Base-by-base conservation (phyloP, 2,888 invertebrate genomes). In the Phortica magna region DNA sequence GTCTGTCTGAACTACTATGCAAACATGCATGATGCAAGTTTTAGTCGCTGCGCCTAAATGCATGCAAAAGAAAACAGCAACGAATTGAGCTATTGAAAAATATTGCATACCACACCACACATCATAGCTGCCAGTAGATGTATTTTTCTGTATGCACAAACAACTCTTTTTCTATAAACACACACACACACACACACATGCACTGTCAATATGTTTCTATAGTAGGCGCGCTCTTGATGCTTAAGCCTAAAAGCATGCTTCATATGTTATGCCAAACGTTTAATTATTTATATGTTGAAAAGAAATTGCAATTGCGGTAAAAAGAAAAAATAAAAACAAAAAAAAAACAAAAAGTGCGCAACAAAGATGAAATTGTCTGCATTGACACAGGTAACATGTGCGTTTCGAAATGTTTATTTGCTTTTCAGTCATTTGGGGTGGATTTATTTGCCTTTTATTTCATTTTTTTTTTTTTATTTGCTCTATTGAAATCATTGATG, bases 261-360 rank as follows among this genome's bases (percentile, higher is more conserved):
- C 89, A 88, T 86, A 88, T 88, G 88, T 87, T 89, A 87, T 89
- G 88, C 84, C 81, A 83, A 87, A 87, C 90, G 84, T 89, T 90
- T 88, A 90, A 89, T 89, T 90, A 90, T 89, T 90, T 89, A 90
- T 82, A 83, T 88, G 70, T 7, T 71, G 82, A 85, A 89, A 84
- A 82, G 87, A 84, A 87, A 55, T 71, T 71, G 78, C 71, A 19
- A 75, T 61, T 53, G 64, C 77, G n/a, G 7, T 68, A 74, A 12
- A 17, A 39, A 53, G 74, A 68, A 41, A 59, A 71, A 17, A 68
- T 17, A 12, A 48, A 39, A 74, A 70, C 74, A 59, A 53, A 59
- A 71, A 17, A 68, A 12, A 12, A 48, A 39, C 73, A 70, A 73
- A 59, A 53, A 73, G 75, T 43, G 53, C 17, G 76, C 61, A 72